A percentile compares a stretch with the other conserved stretches of the same genome.
phyloP scores from a whole-genome alignment of 2,113 vertebrate genomes.

The Ochotona princeps region DNA sequence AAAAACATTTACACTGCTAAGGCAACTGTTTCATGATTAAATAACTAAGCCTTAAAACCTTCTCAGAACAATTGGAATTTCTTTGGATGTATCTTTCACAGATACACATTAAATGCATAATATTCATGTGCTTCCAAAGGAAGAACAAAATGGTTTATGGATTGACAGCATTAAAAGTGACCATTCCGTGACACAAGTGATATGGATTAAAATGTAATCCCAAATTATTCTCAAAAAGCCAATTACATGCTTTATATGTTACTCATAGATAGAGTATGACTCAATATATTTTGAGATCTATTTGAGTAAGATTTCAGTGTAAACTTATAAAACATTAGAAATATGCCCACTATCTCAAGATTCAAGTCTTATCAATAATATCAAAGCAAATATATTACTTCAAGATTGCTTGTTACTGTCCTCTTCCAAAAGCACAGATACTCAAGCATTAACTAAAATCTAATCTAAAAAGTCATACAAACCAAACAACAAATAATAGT shows the following conservation, averaged over 20 bases:
- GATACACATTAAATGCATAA: not conserved
- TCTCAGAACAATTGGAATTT: not conserved
- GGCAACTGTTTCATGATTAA: not conserved
- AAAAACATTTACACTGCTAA: not conserved
- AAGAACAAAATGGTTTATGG: not conserved
- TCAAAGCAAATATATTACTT: not conserved
- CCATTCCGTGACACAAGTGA: not conserved
- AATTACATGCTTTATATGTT: conserved; percentile 5
- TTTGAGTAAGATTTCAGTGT: conserved; percentile 13
- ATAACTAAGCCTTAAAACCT: not conserved
- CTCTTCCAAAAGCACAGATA: conserved; percentile 29
- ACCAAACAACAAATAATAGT: conserved; percentile 18
- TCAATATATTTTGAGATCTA: not conserved
- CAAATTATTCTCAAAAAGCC: not conserved
- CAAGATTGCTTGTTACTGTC: not conserved
- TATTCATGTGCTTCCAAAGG: not conserved
- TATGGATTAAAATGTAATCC: not conserved
- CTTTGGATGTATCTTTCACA: not conserved
- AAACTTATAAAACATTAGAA: conserved; percentile 14
- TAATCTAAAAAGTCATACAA: conserved; percentile 48
- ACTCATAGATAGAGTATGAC: not conserved
- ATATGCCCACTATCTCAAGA: not conserved
- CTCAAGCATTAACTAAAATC: conserved; percentile 31
- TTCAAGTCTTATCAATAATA: conserved; percentile 5
- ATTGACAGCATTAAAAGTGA: conserved; percentile 14